Base-by-base conservation (phyloP, 2,888 invertebrate species). In the Ichneumon xanthorius region DNA sequence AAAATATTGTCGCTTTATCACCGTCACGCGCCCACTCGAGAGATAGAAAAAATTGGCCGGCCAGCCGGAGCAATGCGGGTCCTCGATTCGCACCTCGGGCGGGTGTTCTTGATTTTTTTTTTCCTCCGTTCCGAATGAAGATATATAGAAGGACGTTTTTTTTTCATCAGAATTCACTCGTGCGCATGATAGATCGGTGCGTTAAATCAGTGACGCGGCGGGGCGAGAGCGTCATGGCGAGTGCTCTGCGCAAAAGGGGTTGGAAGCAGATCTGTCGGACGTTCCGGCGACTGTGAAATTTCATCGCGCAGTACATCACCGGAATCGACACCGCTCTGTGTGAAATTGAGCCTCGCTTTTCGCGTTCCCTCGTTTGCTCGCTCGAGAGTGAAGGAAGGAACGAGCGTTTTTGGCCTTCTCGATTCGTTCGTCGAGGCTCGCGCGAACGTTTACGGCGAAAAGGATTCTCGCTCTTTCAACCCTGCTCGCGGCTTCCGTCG, bases 131-230 rank as follows among this genome's bases (percentile, higher is more conserved):
- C 9, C 22, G 19, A 55, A 55, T 22, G 55, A 80, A 80, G 80
- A 84, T 77, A 80, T 77, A 84, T 72, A 63, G 76, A 67, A 55
- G 73, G 37, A 61, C 45, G 63, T 65, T 55, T 71, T 77, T 76
- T 72, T 77, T 76, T 73, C 50, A 81, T 85, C 72, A 79, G 75
- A 82, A 82, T 81, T 80, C 81, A 80, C 68, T 82, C 82, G 70
- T 55, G 70, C 83, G 85, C 67, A 75, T 85, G 85, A 87, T 83
- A 72, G 76, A 87, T 85, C 63, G 85, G 50, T 61, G 77, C 81
- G 63, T 50, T 87, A 79, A 87, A 87, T 87, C 83, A 83, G 78
- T 33, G 80, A 61, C 50, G 63, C 48, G 33, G 45, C 16, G 55
- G 40, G 65, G 55, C 14, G 67, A 55, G 61, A 61, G 14, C 61